Evolutionary conservation across 53 echinoderm and acorn worm genomes (phyloP).

Genomic region (Echinarachnius parma): DNA sequence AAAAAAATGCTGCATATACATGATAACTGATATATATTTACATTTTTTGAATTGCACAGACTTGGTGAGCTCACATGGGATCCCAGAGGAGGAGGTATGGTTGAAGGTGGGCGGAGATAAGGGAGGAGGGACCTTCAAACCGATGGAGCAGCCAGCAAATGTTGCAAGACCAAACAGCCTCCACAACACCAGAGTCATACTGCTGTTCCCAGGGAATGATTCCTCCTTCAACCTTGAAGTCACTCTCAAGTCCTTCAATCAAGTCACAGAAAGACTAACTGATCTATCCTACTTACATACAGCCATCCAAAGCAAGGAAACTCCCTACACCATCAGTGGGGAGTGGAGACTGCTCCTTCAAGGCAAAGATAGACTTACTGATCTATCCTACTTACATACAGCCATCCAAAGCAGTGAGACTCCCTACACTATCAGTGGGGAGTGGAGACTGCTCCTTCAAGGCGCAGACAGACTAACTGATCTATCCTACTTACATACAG

Average conservation of each 20-base stretch:
- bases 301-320: neutral
- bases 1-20: too few species aligned
- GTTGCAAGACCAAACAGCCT: conserved; percentile 14
- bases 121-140: conserved; percentile 24
- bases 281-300: neutral
- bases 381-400: neutral
- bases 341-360: neutral
- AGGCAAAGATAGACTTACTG: neutral
- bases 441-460: too few species aligned
- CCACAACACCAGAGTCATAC: conserved; percentile 1
- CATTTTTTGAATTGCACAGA: conserved; percentile 6
- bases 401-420: too few species aligned
- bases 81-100: conserved; percentile 25
- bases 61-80: conserved; percentile 25
- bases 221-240: conserved; percentile 13
- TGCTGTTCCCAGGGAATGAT: conserved; percentile 25
- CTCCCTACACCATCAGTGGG: neutral
- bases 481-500: neutral
- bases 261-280: neutral
- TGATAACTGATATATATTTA: too few species aligned
- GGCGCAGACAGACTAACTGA: neutral
- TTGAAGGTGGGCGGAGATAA: conserved; percentile 22
- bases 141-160: conserved; percentile 10
- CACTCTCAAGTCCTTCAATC: neutral
- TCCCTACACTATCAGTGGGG: too few species aligned